Evolutionary conservation across 2,113 vertebrate species (phyloP).

Genomic region (Beaufortia kweichowensis): DNA sequence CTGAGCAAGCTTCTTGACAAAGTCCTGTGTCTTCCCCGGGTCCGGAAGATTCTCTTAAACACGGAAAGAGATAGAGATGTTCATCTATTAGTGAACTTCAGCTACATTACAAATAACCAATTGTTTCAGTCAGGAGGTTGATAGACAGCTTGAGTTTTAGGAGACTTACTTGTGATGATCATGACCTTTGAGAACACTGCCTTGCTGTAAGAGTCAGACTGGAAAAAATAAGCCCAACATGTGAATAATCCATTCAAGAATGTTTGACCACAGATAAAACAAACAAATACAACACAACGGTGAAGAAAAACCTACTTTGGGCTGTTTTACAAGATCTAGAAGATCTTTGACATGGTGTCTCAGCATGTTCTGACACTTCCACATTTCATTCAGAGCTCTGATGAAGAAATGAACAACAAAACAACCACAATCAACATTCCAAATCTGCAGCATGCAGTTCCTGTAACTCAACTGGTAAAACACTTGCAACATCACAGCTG

Average conservation of each 20-base stretch:
- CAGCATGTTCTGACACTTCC: conserved; percentile 97
- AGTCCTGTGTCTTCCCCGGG: conserved; percentile 97
- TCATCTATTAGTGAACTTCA: background rate
- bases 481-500: no score
- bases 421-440: background rate
- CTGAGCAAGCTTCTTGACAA: conserved; percentile 98
- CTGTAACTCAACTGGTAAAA: no score
- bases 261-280: background rate
- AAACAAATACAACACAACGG: background rate
- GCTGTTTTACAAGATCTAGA: conserved; percentile 94
- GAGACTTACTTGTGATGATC: conserved; percentile 94
- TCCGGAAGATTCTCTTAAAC: conserved; percentile 89
- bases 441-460: no score
- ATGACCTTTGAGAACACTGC: conserved; percentile 97
- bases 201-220: conserved; percentile 95
- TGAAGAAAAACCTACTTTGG: conserved; percentile 79
- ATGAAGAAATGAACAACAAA: background rate
- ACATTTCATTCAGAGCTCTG: conserved; percentile 99
- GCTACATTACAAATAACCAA: background rate
- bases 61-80: background rate
- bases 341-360: conserved; percentile 95
- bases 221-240: conserved; percentile 55
- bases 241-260: background rate
- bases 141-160: background rate
- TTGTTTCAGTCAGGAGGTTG: background rate